Evolutionary conservation across 2,888 invertebrate species (phyloP).

Genomic region (Quadriops clusia): DNA sequence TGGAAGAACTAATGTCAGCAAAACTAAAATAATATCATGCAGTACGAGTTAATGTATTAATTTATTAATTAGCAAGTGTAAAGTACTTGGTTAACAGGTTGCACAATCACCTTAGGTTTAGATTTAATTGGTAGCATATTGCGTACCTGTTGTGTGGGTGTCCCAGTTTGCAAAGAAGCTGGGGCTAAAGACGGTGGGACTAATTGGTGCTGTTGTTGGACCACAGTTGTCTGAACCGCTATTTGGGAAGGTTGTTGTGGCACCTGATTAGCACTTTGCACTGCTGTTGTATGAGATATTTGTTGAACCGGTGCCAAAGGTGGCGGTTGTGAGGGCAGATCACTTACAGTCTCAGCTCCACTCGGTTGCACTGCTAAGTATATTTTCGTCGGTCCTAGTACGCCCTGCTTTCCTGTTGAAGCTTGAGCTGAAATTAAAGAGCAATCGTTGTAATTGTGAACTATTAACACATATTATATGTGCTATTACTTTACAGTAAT

Average conservation of each 20-base stretch:
- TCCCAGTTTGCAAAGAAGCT: slow-evolving; percentile 9
- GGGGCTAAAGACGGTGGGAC: no score
- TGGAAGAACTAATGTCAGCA: no score
- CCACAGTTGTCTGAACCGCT: slow-evolving; percentile 9
- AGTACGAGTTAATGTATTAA: no score
- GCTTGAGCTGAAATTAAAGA: slow-evolving; percentile 58
- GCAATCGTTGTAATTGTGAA: not conserved
- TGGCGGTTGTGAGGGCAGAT: slow-evolving; percentile 38
- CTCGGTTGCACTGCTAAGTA: slow-evolving; percentile 77
- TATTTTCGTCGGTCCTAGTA: slow-evolving; percentile 75
- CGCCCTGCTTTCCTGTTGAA: slow-evolving; percentile 73
- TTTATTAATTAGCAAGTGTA: no score
- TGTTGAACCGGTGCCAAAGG: slow-evolving; percentile 42
- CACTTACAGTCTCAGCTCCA: slow-evolving; percentile 25
- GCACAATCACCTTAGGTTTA: slow-evolving; percentile 30
- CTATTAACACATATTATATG: no score
- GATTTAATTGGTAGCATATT: slow-evolving; percentile 23
- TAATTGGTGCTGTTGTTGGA: slow-evolving; percentile 6
- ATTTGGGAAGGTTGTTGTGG: slow-evolving; percentile 8
- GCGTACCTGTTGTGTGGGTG: slow-evolving; percentile 31
- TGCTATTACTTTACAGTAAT: no score
- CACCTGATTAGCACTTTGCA: slow-evolving; percentile 12
- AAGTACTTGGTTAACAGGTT: slow-evolving; percentile 27
- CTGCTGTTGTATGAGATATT: slow-evolving; percentile 9
- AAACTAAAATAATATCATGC: no score